Percentiles rank a stretch among this genome's conserved stretches.
Conservation (phyloP, 2,888 invertebrate species). For the Didymodactylos carnosus region DNA sequence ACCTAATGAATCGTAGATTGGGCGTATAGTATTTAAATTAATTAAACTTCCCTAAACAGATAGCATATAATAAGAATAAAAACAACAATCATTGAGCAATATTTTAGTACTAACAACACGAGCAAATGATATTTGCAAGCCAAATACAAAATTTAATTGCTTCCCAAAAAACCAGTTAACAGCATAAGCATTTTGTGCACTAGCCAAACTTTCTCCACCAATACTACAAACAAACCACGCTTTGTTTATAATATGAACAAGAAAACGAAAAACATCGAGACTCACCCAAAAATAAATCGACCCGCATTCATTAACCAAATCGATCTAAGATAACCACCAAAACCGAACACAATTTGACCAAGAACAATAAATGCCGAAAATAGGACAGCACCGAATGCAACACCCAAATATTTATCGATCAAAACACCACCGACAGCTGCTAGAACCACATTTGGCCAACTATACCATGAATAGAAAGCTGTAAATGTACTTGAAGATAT, state of each 20-base stretch:
- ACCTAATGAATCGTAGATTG: constrained; percentile 45
- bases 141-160: constrained; percentile 92
- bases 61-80: neutral
- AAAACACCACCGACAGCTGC: constrained; percentile 64
- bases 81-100: neutral
- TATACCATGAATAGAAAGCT: constrained; percentile 73
- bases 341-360: constrained; percentile 55
- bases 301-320: constrained; percentile 77
- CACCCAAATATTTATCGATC: constrained; percentile 79
- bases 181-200: constrained; percentile 88
- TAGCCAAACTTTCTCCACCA: constrained; percentile 40
- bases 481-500: constrained; percentile 64
- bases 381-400: constrained; percentile 69
- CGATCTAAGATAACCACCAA: constrained; percentile 54
- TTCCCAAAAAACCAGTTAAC: constrained; percentile 92
- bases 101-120: constrained; percentile 46
- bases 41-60: constrained; percentile 57
- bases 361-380: constrained; percentile 65
- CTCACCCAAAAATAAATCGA: constrained; percentile 68
- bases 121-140: constrained; percentile 77
- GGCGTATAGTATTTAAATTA: constrained; percentile 77
- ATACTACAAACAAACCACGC: too few relatives aligned
- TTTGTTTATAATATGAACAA: constrained; percentile 6
- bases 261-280: constrained; percentile 11
- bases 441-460: constrained; percentile 75